Base-by-base conservation (phyloP, 2,113 vertebrate species). In the Coreoperca whiteheadi region DNA sequence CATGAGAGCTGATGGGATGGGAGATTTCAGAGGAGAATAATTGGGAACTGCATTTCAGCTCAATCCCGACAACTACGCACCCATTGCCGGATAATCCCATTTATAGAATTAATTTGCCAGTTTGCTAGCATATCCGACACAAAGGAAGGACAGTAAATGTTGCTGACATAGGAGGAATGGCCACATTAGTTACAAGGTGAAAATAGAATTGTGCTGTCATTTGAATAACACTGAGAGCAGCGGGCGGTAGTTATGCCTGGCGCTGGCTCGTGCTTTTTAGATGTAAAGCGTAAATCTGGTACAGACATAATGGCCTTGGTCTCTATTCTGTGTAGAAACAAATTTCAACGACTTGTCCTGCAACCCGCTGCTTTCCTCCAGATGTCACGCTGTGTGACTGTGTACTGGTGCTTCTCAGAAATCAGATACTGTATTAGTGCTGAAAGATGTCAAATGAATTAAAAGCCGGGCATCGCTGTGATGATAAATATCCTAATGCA, bases 371-470 rank as follows among this genome's bases (percentile, higher is more conserved):
- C 82, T 89, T 92, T 68, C 57, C 76, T 73, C 67, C 82, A 60
- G 74, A 75, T 70, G 78, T 74, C 93, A 79, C 2, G 51, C 88
- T 85, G 91, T 34, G 88, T 56, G 79, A 76, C 74, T 18, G 75
- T 69, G 88, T 37, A 46, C 81, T 57, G 87, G 66, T 41, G 81
- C 89, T 72, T 20, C 79, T 92, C 85, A 89, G 84, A 77, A 84
- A 90, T 94, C 91, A 88, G 64, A 81, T 77, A 67, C 77, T 48
- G 77, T 87, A 94, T 94, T 89, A 87, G 81, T 76, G 87, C 82
- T 91, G 93, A 95, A 90, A 91, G 87, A 88, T 92, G 94, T 93
- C 91, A 90, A 74, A 90, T 75, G 82, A 89, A 95, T 92, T 93
- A 84, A 84, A 87, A 83, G 88, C 71, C 15, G 8, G 68, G 63